Evolutionary conservation across 2,113 vertebrate species (phyloP).

Genomic region (Syngnathoides biaculeatus): DNA sequence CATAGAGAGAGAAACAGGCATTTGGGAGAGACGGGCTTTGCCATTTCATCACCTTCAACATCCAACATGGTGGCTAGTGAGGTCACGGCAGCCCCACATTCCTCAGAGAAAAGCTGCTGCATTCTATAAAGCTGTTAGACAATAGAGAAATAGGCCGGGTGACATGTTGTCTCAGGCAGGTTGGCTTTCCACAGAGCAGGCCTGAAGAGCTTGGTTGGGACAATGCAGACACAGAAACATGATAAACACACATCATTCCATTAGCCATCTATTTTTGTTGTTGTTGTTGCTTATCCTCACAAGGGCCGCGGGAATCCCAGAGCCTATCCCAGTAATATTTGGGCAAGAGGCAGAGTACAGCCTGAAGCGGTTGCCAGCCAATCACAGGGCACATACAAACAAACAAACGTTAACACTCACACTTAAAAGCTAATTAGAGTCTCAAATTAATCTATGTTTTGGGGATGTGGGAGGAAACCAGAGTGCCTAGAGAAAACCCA

Average conservation of each 20-base stretch:
- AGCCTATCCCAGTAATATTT: too few relatives aligned
- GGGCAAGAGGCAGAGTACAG: too few relatives aligned
- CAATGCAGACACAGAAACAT: neutral
- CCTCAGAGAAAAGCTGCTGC: slow-evolving; percentile 40
- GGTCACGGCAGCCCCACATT: slow-evolving; percentile 47
- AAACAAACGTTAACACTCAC: too few relatives aligned
- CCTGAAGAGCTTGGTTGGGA: neutral
- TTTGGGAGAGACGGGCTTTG: slow-evolving; percentile 1
- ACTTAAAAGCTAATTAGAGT: too few relatives aligned
- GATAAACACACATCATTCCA: neutral
- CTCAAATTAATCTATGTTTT: too few relatives aligned
- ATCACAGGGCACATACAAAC: too few relatives aligned
- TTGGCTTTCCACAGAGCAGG: neutral
- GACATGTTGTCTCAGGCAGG: slow-evolving; percentile 16
- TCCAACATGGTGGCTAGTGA: slow-evolving; percentile 24
- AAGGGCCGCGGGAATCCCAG: too few relatives aligned
- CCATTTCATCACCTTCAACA: slow-evolving; percentile 22
- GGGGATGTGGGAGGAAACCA: too few relatives aligned
- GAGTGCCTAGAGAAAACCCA: too few relatives aligned
- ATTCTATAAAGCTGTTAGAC: slow-evolving; percentile 35
- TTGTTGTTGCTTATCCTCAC: too few relatives aligned
- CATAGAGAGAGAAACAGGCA: slow-evolving; percentile 9
- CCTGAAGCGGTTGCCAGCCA: too few relatives aligned
- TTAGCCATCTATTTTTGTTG: too few relatives aligned
- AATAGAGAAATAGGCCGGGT: slow-evolving; percentile 24